These are phyloP conservation scores for Dicycla oo DNA, from an alignment of 2,888 invertebrate species.

Conservation along the genomic window DNA sequence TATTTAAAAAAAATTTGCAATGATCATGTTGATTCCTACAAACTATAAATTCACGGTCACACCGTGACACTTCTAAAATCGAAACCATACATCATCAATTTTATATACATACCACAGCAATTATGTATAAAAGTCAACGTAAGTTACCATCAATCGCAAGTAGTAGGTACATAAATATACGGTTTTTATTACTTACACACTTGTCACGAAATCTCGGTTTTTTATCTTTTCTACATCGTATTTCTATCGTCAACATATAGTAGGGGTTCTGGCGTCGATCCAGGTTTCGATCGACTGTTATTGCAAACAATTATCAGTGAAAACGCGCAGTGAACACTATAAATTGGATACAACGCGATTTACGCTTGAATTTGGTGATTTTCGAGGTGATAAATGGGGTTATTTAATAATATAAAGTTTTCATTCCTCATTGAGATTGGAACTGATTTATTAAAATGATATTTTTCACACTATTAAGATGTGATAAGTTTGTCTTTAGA, in stretches of 20 bases:
- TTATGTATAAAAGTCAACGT: conserved; percentile 51
- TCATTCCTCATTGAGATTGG: conserved; percentile 39
- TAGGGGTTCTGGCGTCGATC: conserved; percentile 71
- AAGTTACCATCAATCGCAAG: conserved; percentile 55
- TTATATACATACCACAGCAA: conserved; percentile 55
- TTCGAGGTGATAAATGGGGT: conserved; percentile 36
- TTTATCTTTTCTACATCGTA: conserved; percentile 54
- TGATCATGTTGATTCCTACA: background rate
- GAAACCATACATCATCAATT: conserved; percentile 44
- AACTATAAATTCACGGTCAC: background rate
- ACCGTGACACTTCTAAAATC: background rate
- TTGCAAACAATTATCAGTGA: conserved; percentile 71
- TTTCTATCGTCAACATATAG: conserved; percentile 61
- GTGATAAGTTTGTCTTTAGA: conserved; percentile 26
- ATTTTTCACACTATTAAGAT: conserved; percentile 27
- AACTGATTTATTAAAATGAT: conserved; percentile 38
- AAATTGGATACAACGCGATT: conserved; percentile 56
- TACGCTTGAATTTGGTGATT: conserved; percentile 37
- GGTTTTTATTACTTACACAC: conserved; percentile 54
- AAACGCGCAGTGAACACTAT: conserved; percentile 66
- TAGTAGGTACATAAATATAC: conserved; percentile 50
- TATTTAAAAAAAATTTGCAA: conserved; percentile 25
- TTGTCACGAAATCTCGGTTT: conserved; percentile 50
- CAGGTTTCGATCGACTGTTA: conserved; percentile 69
- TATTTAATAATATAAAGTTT: conserved; percentile 37